Conservation (phyloP, 2,113 vertebrate genomes). For the Ciconia boyciana region DNA sequence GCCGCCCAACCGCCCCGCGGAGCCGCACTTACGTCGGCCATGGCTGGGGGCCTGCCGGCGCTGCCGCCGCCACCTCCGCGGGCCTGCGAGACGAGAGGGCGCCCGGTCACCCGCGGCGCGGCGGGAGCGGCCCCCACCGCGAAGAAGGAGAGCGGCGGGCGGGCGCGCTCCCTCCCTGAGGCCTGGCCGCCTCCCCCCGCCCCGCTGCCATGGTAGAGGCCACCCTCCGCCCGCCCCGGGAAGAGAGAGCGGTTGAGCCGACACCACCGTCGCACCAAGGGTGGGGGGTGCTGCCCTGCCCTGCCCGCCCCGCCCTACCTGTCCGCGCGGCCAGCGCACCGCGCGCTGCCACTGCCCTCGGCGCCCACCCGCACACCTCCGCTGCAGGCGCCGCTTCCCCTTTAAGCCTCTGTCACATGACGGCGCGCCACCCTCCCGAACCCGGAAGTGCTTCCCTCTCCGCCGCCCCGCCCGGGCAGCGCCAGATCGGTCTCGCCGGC, state of each 20-base stretch:
- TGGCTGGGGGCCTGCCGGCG: not conserved
- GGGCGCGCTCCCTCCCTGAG: not conserved
- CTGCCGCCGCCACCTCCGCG: not conserved
- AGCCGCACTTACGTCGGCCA: slow-evolving; percentile 29
- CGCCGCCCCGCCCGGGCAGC: not conserved
- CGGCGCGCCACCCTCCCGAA: not conserved
- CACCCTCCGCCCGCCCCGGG: not conserved
- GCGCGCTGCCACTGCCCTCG: not conserved
- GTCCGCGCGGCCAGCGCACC: not conserved
- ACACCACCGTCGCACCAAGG: not conserved
- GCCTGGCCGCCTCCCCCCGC: not conserved
- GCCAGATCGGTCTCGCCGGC: not conserved
- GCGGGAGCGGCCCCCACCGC: not conserved
- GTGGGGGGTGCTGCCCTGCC: not conserved
- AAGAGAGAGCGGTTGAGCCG: not conserved
- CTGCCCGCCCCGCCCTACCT: not conserved
- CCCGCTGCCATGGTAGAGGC: not conserved
- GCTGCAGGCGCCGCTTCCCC: not conserved
- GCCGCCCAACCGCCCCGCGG: not conserved
- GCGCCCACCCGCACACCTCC: not conserved
- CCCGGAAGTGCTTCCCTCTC: no score
- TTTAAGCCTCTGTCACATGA: not conserved
- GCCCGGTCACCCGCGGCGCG: not conserved
- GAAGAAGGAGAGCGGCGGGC: no score
- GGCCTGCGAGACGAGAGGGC: not conserved